Base-by-base conservation (phyloP, 2,113 vertebrate species). In the Phaethon lepturus region DNA sequence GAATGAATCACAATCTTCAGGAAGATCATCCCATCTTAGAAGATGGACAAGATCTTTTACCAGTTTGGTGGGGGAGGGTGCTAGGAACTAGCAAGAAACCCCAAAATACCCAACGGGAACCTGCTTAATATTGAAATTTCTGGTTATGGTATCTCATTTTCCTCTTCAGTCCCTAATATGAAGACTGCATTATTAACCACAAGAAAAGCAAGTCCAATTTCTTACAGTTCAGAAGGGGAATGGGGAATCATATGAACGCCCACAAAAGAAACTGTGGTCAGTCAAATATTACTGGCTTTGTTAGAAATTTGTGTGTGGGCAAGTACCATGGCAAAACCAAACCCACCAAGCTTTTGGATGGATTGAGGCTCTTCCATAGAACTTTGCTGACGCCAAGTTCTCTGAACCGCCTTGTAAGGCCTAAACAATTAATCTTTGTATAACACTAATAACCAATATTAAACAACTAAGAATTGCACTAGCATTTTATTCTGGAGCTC, bases 361-460 rank as follows among this genome's bases (percentile, higher is more conserved):
- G 47, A 44, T 17, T 20, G 45, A 83, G 11, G 9, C 8, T 44
- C 20, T 17, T 50, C 24, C 8, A 6, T 6, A 72, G 87, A 78
- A 33, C 17, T 66, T 24, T 17, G 31, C 55, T 66, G 59, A n/a
- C 0, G 0, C 0, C 15, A 66, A 85, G 7, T 91, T 85, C 40
- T 82, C 58, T 72, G 69, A 85, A 74, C 56, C 40, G 60, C 26
- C 22, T 14, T 29, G 10, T n/a, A 42, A 80, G 11, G 55, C 47
- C 31, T 62, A 55, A 83, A 58, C 10, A 50, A 9, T 8, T 17
- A n/a, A 52, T 55, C 16, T 82, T 59, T 76, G 25, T 47, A 4
- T 44, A 77, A 8, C 55, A 22, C 9, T 52, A 83, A 72, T 64
- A 83, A 42, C 14, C 10, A 75, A 7, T n/a, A 74, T 29, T 53